Conservation (phyloP, 2,888 invertebrate species). For the Tetranychus truncatus region DNA sequence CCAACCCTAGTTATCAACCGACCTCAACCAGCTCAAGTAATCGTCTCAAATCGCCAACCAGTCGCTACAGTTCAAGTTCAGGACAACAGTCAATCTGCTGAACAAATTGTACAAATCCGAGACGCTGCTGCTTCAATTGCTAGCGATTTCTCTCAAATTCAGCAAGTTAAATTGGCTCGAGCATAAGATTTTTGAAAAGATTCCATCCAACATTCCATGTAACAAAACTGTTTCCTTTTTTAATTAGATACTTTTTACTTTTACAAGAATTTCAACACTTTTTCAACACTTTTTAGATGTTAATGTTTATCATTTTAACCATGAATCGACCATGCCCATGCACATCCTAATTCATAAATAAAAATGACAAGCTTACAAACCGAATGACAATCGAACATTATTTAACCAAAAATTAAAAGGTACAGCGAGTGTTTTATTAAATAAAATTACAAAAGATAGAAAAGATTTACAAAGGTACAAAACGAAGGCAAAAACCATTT, state of each 20-base stretch:
- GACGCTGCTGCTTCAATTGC: neutral
- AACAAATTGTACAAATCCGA: neutral
- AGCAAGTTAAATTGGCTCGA: neutral
- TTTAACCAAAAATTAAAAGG: too few relatives aligned
- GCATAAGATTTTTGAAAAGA: neutral
- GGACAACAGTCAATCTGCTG: too few relatives aligned
- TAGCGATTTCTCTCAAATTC: neutral
- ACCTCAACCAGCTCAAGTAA: neutral
- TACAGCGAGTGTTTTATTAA: too few relatives aligned
- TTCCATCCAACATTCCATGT: neutral
- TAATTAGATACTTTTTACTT: neutral
- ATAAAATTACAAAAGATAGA: too few relatives aligned
- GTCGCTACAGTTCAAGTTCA: too few relatives aligned
- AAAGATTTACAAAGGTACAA: too few relatives aligned
- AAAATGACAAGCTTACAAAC: neutral
- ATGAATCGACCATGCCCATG: too few relatives aligned
- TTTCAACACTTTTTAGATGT: neutral
- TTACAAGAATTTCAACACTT: neutral
- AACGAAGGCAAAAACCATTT: too few relatives aligned
- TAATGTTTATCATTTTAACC: neutral
- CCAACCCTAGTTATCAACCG: neutral
- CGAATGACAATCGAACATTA: too few relatives aligned
- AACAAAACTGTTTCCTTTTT: neutral
- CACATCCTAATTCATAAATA: neutral
- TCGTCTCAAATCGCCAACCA: too few relatives aligned